phyloP scores from a whole-genome alignment of 2,113 vertebrate genomes.

The Heloderma charlesbogerti region DNA sequence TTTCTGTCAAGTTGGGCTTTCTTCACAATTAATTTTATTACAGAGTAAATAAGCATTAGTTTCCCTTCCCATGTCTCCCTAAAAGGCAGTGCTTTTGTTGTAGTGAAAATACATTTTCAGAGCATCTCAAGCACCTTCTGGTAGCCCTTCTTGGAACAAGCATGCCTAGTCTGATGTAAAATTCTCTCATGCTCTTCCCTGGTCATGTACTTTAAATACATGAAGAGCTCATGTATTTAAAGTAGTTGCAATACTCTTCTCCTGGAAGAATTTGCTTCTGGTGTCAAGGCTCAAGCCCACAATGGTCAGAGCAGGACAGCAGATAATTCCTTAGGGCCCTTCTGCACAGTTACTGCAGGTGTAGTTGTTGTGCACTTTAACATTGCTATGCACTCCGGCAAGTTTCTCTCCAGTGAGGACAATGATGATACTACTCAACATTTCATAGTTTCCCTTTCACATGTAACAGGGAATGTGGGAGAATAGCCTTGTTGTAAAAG shows the following conservation, averaged over 20 bases:
- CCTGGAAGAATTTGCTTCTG: not conserved
- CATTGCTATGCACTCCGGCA: too few relatives aligned
- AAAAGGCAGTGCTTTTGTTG: not conserved
- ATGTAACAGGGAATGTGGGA: too few relatives aligned
- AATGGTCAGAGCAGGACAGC: not conserved
- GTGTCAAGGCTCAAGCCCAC: not conserved
- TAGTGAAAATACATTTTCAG: not conserved
- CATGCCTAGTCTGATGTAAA: not conserved
- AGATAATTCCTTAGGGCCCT: not conserved
- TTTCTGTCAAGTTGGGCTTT: not conserved
- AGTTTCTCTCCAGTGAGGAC: too few relatives aligned
- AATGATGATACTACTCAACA: too few relatives aligned
- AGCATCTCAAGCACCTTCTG: not conserved
- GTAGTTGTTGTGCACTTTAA: too few relatives aligned
- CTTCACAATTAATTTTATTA: not conserved
- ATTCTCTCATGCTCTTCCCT: not conserved
- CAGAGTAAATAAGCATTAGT: not conserved
- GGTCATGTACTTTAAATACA: not conserved
- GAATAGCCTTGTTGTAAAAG: too few relatives aligned
- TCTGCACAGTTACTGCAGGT: not conserved
- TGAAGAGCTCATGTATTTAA: too few relatives aligned
- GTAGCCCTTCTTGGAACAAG: not conserved
- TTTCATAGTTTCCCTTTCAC: too few relatives aligned
- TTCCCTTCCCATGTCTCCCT: not conserved
- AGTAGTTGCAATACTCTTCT: not conserved